Conservation (phyloP, 2,113 vertebrate genomes). For the Phalacrocorax pelagicus region DNA sequence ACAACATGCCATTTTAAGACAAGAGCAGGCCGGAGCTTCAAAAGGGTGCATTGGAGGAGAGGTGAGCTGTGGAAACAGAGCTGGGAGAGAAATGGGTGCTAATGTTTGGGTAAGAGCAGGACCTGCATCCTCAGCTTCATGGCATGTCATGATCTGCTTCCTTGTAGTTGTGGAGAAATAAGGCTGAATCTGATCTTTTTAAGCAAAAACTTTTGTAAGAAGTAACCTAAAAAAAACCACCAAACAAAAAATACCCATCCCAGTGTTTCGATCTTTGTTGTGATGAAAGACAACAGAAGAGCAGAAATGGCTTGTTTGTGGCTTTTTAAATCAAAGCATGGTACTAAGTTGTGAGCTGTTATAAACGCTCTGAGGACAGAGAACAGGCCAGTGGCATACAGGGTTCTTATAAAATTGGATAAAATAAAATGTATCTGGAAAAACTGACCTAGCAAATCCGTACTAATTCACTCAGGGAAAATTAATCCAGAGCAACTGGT, state of each 20-base stretch:
- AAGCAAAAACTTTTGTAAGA: neutral
- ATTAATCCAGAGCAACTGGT: neutral
- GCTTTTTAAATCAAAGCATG: conserved; percentile 22
- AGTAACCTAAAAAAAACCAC: neutral
- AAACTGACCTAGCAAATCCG: neutral
- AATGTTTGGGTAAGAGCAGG: neutral
- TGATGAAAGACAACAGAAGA: neutral
- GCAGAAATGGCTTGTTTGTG: neutral
- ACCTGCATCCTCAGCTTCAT: neutral
- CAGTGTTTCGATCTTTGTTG: neutral
- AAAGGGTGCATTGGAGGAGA: neutral
- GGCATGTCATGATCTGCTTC: rapidly evolving
- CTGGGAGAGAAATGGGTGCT: neutral
- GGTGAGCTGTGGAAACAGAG: neutral
- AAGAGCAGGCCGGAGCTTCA: conserved; percentile 1
- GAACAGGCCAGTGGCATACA: neutral
- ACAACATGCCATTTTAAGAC: conserved; percentile 8
- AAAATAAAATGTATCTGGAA: neutral
- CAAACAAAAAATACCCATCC: neutral
- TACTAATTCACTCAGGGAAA: conserved; percentile 26
- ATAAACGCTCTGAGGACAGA: neutral
- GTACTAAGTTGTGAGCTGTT: neutral
- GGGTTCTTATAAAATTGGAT: neutral
- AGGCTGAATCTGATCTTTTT: neutral
- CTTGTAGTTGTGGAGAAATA: neutral